Conservation (phyloP, 2,113 vertebrate species). For the Melanostigma gelatinosum region DNA sequence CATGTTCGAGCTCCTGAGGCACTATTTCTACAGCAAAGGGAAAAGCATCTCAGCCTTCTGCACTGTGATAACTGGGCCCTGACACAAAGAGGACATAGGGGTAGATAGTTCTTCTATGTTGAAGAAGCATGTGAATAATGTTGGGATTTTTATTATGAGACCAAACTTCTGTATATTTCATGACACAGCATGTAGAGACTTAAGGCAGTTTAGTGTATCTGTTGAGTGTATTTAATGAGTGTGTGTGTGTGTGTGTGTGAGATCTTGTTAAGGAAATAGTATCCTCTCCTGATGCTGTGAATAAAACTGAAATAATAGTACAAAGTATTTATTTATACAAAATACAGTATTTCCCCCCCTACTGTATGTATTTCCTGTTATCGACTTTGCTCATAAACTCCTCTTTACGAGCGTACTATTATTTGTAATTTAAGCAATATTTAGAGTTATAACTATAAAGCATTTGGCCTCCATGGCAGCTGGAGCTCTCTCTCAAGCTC, state of each 20-base stretch:
- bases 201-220: conserved; percentile 36
- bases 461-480: conserved; percentile 53
- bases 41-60: not conserved
- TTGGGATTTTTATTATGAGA: conserved; percentile 43
- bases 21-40: not conserved
- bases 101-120: not conserved
- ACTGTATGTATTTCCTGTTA: conserved; percentile 9
- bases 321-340: conserved; percentile 14
- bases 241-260: conserved; percentile 12
- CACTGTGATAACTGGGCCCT: conserved; percentile 1
- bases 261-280: not conserved
- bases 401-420: conserved; percentile 38
- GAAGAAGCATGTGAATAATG: conserved; percentile 27
- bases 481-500: conserved; percentile 59
- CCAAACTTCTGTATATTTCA: conserved; percentile 23
- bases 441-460: conserved; percentile 50
- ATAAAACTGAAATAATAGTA: not conserved
- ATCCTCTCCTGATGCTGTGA: not conserved
- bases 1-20: not conserved
- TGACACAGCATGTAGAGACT: conserved; percentile 40
- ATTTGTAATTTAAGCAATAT: conserved; percentile 67
- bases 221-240: not conserved
- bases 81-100: not conserved
- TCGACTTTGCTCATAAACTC: not conserved
- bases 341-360: not conserved